Evolutionary conservation across 2,113 vertebrate genomes (phyloP), one percentile per base, ranked within the genome.

Genomic region (Takifugu bimaculatus): DNA sequence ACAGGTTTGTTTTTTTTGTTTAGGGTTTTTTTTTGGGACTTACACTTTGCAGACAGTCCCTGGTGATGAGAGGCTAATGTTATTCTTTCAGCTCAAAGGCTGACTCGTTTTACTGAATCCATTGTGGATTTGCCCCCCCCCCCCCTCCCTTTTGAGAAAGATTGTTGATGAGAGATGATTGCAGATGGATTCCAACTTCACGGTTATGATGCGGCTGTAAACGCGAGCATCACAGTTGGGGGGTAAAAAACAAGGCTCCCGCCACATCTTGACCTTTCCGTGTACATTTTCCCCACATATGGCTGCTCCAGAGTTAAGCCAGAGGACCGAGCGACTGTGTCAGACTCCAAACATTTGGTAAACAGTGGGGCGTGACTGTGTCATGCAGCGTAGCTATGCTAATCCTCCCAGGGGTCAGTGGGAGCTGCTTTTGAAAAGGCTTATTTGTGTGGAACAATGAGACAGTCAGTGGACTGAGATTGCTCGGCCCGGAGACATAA

Each of bases 341-440:
- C 39, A 50, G 71, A 49, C 45, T 32, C 5, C 5, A 13, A 68
- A 52, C 65, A 60, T 80, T 72, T 51, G 63, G 58, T 84, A 82
- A 82, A 84, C 75, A 80, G 60, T 5, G 42, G 44, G 54, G 64
- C 74, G 60, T 70, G 73, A 78, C 67, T 50, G 35, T 72, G 68
- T 74, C 74, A 43, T 57, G 72, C 66, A 44, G 60, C 59, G 63
- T 56, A 50, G 63, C 69, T 59, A 70, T 75, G 78, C 53, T 79
- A 81, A 85, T 83, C 80, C 75, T 72, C 68, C 74, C 52, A 69
- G 54, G 61, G 71, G 70, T 73, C 74, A 80, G 56, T n/a, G 72
- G 66, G 60, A 60, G 54, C 47, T 61, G 32, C 73, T 74, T 14
- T 78, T 75, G 61, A 54, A 79, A 68, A 65, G 54, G 52, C 45